Percentiles rank a stretch among this genome's conserved stretches.
Evolutionary conservation across 2,113 vertebrate genomes (phyloP).

Genomic region (Scalopus aquaticus): DNA sequence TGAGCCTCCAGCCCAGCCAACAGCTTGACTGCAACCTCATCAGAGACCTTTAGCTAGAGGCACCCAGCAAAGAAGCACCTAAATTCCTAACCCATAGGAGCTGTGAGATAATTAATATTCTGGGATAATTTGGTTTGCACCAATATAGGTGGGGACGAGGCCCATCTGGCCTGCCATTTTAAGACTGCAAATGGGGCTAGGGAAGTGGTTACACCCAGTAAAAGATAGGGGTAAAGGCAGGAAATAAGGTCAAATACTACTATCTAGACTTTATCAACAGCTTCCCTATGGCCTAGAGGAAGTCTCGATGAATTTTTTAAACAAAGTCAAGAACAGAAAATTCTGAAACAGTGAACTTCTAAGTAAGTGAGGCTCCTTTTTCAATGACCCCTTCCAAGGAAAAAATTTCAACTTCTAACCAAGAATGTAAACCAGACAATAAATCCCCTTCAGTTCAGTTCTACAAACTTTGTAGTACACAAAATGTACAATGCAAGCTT

Average conservation of each 20-base stretch:
- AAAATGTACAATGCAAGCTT: not conserved
- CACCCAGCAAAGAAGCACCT: not conserved
- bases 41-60: not conserved
- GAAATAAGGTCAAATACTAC: constrained; percentile 36
- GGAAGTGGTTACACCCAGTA: constrained; percentile 22
- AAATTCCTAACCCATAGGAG: constrained; percentile 26
- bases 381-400: constrained; percentile 29
- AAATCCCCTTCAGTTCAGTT: constrained; percentile 18
- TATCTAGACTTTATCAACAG: constrained; percentile 7
- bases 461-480: not conserved
- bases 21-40: not conserved
- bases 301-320: not conserved
- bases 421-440: constrained; percentile 37
- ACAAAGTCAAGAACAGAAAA: constrained; percentile 34
- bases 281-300: constrained; percentile 9
- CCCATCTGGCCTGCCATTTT: constrained; percentile 41
- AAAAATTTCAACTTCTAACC: constrained; percentile 42
- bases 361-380: constrained; percentile 43
- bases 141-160: not conserved
- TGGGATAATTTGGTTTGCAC: not conserved
- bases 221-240: not conserved
- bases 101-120: not conserved
- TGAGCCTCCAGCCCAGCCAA: not conserved
- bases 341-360: constrained; percentile 26
- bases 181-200: constrained; percentile 35